phyloP scores from a whole-genome alignment of 2,113 vertebrate species.

The Hoplias malabaricus region DNA sequence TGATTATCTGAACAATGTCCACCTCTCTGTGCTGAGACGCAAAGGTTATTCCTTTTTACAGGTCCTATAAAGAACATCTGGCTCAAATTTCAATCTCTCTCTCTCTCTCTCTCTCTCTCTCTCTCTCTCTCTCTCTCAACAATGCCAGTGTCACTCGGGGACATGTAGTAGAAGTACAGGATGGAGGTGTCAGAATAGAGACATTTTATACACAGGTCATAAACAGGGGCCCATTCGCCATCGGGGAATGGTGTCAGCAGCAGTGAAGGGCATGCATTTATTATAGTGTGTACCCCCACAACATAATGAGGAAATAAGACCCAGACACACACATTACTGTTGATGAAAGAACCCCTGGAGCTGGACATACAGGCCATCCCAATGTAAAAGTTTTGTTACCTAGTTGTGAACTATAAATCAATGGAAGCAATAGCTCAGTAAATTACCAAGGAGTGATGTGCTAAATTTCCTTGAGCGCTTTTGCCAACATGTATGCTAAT shows the following conservation, averaged over 20 bases:
- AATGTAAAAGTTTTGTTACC: no score
- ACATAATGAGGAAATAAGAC: constrained; percentile 9
- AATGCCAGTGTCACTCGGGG: constrained; percentile 3
- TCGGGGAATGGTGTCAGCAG: constrained; percentile 30
- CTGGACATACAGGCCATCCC: neutral
- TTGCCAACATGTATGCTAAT: no score
- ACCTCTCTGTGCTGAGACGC: constrained; percentile 11
- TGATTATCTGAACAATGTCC: constrained; percentile 29
- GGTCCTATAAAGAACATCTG: constrained; percentile 22
- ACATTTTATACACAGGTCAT: constrained; percentile 37
- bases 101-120: constrained; percentile 10
- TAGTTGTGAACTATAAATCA: no score
- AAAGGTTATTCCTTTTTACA: constrained; percentile 33
- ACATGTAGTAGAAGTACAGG: neutral
- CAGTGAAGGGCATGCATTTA: constrained; percentile 32
- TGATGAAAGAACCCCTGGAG: constrained; percentile 11
- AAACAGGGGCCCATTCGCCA: constrained; percentile 38
- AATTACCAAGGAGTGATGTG: no score
- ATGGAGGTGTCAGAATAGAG: neutral
- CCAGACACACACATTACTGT: constrained; percentile 11
- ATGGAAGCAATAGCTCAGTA: no score
- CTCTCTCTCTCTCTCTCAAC: neutral
- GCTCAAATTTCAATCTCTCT: constrained; percentile 12
- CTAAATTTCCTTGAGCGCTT: no score
- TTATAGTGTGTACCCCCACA: constrained; percentile 26